Evolutionary conservation across 30 jellyfish, hydroid and myxozoan genomes (phyloP).

Genomic region (Hydra vulgaris): DNA sequence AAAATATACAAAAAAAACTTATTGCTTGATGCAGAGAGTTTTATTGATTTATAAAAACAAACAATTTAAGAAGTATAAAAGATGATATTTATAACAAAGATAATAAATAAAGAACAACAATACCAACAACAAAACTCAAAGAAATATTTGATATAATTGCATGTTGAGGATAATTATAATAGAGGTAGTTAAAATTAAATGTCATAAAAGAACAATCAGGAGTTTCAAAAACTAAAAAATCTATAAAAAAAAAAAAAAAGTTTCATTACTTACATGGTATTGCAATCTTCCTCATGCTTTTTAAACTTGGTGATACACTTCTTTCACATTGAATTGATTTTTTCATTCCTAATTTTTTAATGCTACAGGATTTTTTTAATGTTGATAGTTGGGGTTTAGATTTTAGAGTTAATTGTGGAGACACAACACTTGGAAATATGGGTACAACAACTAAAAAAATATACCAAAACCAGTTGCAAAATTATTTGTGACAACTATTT

Average conservation of each 20-base stretch:
- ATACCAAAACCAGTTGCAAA: neutral
- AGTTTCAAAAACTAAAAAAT: neutral
- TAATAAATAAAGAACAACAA: neutral
- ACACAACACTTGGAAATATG: neutral
- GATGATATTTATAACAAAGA: neutral
- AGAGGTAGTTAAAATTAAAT: neutral
- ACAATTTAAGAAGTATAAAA: neutral
- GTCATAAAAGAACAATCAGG: neutral
- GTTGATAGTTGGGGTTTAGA: neutral
- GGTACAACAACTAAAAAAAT: neutral
- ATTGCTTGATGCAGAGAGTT: neutral
- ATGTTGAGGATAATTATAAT: neutral
- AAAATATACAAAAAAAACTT: neutral
- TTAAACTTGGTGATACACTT: neutral
- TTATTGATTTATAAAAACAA: neutral
- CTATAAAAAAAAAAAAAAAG: neutral
- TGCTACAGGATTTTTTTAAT: neutral
- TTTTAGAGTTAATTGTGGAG: neutral
- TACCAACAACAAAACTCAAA: neutral
- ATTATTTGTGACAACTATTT: neutral
- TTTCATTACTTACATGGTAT: neutral
- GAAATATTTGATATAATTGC: neutral
- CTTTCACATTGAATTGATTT: neutral
- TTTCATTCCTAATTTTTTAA: neutral
- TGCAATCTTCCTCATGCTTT: neutral